Conservation (phyloP, 2,797 vertebrate species). For the Leucoraja ocellata region DNA sequence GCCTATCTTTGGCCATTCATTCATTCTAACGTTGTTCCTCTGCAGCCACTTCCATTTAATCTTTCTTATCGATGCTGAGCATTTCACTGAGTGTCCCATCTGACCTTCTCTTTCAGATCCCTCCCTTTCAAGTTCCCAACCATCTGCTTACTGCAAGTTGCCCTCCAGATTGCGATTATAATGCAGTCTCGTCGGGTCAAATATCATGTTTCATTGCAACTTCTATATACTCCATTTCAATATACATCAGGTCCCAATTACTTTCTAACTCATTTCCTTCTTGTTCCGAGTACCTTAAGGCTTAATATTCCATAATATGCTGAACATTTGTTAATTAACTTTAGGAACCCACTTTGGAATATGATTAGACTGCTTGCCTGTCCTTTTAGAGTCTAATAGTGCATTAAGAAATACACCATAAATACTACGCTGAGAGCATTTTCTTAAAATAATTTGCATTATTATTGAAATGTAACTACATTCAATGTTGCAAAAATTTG, state of each 20-base stretch:
- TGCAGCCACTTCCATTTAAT: not conserved
- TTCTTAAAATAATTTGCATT: not conserved
- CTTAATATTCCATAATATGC: not conserved
- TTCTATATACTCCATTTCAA: not conserved
- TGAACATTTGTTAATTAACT: not conserved
- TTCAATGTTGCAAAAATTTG: conserved; percentile 2
- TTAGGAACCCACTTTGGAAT: not conserved
- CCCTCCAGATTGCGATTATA: not conserved
- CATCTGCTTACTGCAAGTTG: not conserved
- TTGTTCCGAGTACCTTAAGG: not conserved
- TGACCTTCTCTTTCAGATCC: not conserved
- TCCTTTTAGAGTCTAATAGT: not conserved
- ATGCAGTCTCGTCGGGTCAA: not conserved
- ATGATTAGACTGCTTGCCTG: not conserved
- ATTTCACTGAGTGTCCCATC: not conserved
- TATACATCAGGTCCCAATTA: not conserved
- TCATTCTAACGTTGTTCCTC: not conserved
- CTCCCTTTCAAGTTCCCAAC: not conserved
- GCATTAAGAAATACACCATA: not conserved
- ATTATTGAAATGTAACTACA: no score
- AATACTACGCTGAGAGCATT: not conserved
- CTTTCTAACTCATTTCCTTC: not conserved
- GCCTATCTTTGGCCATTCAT: not conserved
- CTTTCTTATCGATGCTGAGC: not conserved
- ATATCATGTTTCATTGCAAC: not conserved